Conservation (phyloP, 2,113 vertebrate species). For the Lichenostomus cassidix region DNA sequence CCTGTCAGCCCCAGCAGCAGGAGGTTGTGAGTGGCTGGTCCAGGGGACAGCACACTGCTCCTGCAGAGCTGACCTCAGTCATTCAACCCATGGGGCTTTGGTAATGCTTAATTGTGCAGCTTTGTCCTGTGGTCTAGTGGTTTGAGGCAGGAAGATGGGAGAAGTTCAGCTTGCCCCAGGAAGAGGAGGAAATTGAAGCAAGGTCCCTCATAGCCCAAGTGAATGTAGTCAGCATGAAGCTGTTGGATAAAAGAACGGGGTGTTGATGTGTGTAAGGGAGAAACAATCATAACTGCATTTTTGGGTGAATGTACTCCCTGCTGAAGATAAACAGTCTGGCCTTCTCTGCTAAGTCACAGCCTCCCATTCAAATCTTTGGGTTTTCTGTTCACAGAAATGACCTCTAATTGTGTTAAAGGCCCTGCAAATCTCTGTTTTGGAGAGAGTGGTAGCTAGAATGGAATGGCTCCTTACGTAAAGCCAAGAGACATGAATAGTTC, state of each 20-base stretch:
- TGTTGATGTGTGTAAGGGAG: neutral
- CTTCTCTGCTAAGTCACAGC: neutral
- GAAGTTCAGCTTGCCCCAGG: neutral
- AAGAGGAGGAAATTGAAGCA: neutral
- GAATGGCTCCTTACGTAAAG: constrained; percentile 52
- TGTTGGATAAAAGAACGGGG: neutral
- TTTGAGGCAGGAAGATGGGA: neutral
- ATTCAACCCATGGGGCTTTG: neutral
- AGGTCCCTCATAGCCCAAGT: neutral
- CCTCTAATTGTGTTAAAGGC: constrained; percentile 45
- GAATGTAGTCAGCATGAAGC: neutral
- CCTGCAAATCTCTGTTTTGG: constrained; percentile 20
- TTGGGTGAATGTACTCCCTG: neutral
- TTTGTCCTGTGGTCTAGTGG: neutral
- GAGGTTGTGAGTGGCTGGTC: neutral
- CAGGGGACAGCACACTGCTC: neutral
- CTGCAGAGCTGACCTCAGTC: neutral
- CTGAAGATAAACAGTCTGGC: neutral
- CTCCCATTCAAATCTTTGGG: constrained; percentile 6
- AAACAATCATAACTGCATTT: neutral
- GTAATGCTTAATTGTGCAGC: neutral
- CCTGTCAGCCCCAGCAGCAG: neutral
- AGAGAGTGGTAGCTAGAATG: constrained; percentile 5
- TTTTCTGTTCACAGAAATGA: constrained; percentile 21
- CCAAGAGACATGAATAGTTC: constrained; percentile 54